Evolutionary conservation across 2,888 invertebrate species (phyloP).

Genomic region (Lamellibrachia columna): DNA sequence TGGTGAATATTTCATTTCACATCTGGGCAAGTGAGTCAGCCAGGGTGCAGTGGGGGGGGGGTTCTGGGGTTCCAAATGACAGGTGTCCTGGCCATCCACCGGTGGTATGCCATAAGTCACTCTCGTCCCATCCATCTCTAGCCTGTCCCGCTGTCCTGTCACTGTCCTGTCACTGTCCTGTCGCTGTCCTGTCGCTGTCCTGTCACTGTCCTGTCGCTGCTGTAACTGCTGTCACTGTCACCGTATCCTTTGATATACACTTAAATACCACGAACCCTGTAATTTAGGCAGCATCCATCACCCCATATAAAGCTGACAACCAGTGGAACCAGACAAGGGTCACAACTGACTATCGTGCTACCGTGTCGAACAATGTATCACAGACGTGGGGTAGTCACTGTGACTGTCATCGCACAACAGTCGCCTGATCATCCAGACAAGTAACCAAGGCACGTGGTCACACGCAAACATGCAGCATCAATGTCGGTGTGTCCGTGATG

Average conservation of each 20-base stretch:
- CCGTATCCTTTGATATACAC: conserved; percentile 6
- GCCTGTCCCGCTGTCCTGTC: too few relatives aligned
- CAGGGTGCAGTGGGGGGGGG: too few relatives aligned
- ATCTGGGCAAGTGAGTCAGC: too few relatives aligned
- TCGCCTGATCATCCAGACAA: neutral
- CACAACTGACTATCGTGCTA: neutral
- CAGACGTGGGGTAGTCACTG: neutral
- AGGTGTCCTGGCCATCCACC: neutral
- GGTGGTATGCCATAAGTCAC: neutral
- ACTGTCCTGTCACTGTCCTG: too few relatives aligned
- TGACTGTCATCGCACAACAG: neutral
- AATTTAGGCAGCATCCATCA: conserved; percentile 16
- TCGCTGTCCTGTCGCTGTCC: too few relatives aligned
- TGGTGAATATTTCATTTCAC: too few relatives aligned
- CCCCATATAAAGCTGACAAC: neutral
- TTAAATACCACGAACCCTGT: neutral
- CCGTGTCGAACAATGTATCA: neutral
- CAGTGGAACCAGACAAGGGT: neutral
- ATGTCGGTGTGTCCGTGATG: neutral
- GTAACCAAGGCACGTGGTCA: neutral
- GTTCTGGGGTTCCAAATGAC: neutral
- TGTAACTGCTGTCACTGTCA: neutral
- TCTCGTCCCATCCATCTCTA: neutral
- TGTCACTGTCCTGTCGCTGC: too few relatives aligned
- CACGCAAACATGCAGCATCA: neutral